These are phyloP conservation scores for Danionella dracula DNA, from an alignment of 2,797 vertebrate species.

Conservation along the genomic window DNA sequence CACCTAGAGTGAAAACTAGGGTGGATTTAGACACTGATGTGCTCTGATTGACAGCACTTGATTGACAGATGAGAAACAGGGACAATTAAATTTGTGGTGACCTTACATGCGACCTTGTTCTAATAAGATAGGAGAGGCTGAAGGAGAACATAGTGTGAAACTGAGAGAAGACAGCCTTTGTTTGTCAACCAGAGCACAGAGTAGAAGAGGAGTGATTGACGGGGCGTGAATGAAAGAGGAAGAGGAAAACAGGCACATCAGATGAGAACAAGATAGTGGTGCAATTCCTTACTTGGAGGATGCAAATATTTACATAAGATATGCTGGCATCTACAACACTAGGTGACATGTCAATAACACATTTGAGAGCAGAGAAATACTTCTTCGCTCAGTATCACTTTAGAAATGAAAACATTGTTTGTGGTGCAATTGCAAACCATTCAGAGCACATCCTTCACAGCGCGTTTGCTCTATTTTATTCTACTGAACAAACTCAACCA, in stretches of 20 bases:
- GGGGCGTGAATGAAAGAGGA: not conserved
- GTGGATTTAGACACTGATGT: not conserved
- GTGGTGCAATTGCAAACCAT: not conserved
- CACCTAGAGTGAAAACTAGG: not conserved
- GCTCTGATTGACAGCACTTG: constrained; percentile 17
- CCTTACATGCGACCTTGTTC: not conserved
- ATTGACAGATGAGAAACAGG: constrained; percentile 11
- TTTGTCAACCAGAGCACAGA: not conserved
- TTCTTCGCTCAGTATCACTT: not conserved
- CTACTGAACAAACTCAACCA: constrained; percentile 11
- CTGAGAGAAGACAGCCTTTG: not conserved
- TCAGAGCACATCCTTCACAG: not conserved
- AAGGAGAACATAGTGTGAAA: not conserved
- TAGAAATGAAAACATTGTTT: not conserved
- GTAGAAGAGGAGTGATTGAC: not conserved
- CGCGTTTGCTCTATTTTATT: not conserved
- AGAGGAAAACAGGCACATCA: not conserved
- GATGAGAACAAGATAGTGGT: not conserved
- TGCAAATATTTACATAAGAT: constrained; percentile 4
- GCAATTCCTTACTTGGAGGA: not conserved
- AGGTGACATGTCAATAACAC: not conserved
- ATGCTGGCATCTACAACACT: not conserved
- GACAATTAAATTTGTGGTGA: constrained; percentile 9
- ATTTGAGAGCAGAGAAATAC: not conserved
- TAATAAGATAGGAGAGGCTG: constrained; percentile 9